These are phyloP conservation scores for Aphrophora alni DNA, from an alignment of 2,888 invertebrate species.

Conservation along the genomic window DNA sequence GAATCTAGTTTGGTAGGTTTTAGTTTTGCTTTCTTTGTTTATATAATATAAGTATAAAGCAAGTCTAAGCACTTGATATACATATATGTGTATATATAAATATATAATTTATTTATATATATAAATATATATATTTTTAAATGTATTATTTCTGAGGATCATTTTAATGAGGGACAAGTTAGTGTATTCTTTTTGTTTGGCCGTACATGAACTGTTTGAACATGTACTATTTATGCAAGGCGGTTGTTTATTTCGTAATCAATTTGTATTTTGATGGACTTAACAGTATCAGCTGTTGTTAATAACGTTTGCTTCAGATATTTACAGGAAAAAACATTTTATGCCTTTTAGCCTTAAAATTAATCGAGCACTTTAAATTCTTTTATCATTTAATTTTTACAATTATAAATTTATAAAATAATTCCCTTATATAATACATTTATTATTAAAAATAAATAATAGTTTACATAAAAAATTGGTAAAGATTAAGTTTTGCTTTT, in stretches of 20 bases:
- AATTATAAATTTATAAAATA: no score
- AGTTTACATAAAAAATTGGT: no score
- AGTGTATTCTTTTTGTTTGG: slow-evolving; percentile 31
- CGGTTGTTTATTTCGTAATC: neutral
- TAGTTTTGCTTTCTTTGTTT: slow-evolving; percentile 36
- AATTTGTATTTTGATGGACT: neutral
- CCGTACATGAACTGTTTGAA: neutral
- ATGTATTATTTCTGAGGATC: slow-evolving; percentile 25
- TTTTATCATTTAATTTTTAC: no score
- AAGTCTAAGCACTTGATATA: slow-evolving; percentile 10
- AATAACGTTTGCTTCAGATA: no score
- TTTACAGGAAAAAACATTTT: no score
- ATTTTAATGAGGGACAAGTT: slow-evolving; percentile 23
- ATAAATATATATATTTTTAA: slow-evolving; percentile 26
- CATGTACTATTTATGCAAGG: neutral
- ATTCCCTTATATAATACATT: no score
- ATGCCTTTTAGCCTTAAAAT: no score
- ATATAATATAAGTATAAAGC: slow-evolving; percentile 12
- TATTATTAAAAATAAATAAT: no score
- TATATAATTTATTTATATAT: no score
- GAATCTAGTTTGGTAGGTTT: slow-evolving; percentile 38
- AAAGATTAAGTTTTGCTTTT: no score
- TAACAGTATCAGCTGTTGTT: neutral
- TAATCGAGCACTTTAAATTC: no score
- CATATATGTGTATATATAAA: no score